Base-by-base conservation (phyloP, 2,888 invertebrate genomes). In the Scelioninae gen. 2 region DNA sequence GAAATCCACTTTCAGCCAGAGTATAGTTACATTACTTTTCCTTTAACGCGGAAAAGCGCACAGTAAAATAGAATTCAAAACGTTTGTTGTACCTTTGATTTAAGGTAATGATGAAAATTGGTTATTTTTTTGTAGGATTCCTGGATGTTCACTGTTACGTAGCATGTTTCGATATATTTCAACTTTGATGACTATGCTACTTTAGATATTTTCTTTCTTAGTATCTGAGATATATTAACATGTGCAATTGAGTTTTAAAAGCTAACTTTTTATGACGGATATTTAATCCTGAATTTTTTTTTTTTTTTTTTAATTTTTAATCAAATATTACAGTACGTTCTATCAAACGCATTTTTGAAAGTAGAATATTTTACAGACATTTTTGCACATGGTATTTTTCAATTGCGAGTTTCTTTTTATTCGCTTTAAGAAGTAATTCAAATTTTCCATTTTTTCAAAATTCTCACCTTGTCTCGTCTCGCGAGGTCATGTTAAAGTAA, bases 391-490 rank as follows among this genome's bases (percentile, higher is more conserved):
- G 9, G 43, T 39, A 31, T 22, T 48, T 63, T 63, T 48, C 5
- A 19, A 31, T 39, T 31, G 41, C 25, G 13, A 41, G 50, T 31
- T 15, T 64, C 11, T 64, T 53, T 64, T 46, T 57, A 31, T 35
- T 58, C 53, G 45, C 15, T 60, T 60, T 13, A 16, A 19, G 41
- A 10, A 48, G 6, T 37, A 43, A 58, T 52, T 22, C 19, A 5
- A 50, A 6, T 28, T 70, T 52, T 46, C 31, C 22, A 28, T 31
- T 45, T 71, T n/a, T 68, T 55, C n/a, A 11, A 35, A 65, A 61
- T 57, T 60, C 25, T 74, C 74, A 74, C 60, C 74, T 74, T 74
- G 74, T 74, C 74, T 74, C 74, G 74, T 74, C 74, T 71, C 52
- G 57, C 45, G 48, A 48, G 57, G n/a, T 57, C 18, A 35, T 53